Base-by-base conservation (phyloP, 2,113 vertebrate species). In the Chitala chitala region DNA sequence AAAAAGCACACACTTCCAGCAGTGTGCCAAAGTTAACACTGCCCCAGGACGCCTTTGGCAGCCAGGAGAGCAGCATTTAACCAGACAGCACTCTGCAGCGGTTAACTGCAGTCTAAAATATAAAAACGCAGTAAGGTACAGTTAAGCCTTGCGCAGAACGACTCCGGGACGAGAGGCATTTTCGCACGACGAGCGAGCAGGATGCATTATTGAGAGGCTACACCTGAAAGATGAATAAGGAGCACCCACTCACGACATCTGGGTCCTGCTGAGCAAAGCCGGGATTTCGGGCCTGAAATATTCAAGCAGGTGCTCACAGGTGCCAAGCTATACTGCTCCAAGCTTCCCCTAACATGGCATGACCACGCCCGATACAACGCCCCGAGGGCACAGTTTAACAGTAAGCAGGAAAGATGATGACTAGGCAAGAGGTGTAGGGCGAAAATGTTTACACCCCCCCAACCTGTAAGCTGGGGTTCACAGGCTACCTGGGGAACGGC, bases 181-280 rank as follows among this genome's bases (percentile, higher is more conserved):
- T 83, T 79, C 77, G 78, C 83, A 78, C 74, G 78, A 83, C 81
- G 80, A 83, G 80, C 78, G 73, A 71, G 69, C 40, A 26, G 76
- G 70, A 69, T 87, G 77, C 72, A 86, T 83, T 84, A 85, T 84
- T 85, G 73, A 85, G 40, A 15, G 69, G 29, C 69, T 40, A 69
- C 29, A 10, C 75, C 74, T 86, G 68, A 86, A 86, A 83, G 76
- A 85, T 81, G 80, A 82, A 87, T 83, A 81, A 84, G 76, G 48
- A 81, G 80, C 80, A 83, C 59, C 72, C 55, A 59, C 58, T 9
- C 22, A 71, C 68, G 9, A 36, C 46, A 1, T n/a, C 69, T 55
- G 51, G 73, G 63, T 29, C 22, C 53, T 2, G 5, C 3, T 6
- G 1, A 48, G 10, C 64, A 68, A 17, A 66, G 17, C 22, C 48